Evolutionary conservation across 2,888 invertebrate genomes (phyloP), one percentile per base, ranked within the genome.

Genomic region (Pseudeuparius sepicola): DNA sequence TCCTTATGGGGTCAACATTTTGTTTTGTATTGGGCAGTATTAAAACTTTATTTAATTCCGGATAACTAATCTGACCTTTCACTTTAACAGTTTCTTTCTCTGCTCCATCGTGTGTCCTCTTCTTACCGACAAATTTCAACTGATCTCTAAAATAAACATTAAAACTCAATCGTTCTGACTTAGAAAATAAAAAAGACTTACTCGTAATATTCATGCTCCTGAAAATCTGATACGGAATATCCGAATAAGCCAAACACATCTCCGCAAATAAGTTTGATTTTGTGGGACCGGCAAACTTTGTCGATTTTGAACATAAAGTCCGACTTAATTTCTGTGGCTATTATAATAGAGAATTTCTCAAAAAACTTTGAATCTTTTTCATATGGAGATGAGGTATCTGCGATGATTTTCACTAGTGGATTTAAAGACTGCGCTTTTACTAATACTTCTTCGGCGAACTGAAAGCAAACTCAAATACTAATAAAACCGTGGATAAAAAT

Each of bases 211-310:
- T 80, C 75, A 54, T 92, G 90, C 34, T 78, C 75, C 28, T 83
- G 78, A 28, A 96, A 73, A 65, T 97, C 94, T 9, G 85, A 75
- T 59, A 94, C 89, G 56, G 83, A 79, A 60, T 79, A 96, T 1
- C 94, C 96, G 63, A 85, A 85, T 66, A 80, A 82, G 25, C 97
- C 97, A 78, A 85, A 90, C 7, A 92, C 87, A 61, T 92, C 89
- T 1, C 88, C 88, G 47, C 82, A 80, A 49, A 90, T 82, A 55
- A 96, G 89, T 54, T 88, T 84, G 13, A 86, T 73, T 26, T 75
- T 75, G 32, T 73, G 69, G 34, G 78, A 70, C 7, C 83, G 72
- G 52, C 89, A 89, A 25, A 77, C 71, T 16, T 73, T 68, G 60
- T 90, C 82, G 18, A 94, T 73, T 42, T 78, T 75, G 33, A 80